A percentile compares a stretch with the other conserved stretches of the same genome.
These are phyloP conservation scores for Lamellibrachia luymesi DNA, from an alignment of 1,140 invertebrate species.

Conservation along the genomic window DNA sequence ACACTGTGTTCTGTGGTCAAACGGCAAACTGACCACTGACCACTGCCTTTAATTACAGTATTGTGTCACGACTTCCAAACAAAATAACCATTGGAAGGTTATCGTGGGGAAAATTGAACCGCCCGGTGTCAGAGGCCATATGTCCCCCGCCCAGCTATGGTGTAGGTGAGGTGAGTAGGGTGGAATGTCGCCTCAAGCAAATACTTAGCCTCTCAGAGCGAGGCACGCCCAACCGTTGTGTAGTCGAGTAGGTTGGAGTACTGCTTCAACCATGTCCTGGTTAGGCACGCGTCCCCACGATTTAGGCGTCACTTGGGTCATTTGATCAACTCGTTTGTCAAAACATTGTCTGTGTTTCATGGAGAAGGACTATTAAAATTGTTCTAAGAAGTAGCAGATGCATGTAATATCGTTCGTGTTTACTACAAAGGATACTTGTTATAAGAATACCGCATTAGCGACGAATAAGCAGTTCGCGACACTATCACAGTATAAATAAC, in stretches of 20 bases:
- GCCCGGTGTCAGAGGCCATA: not conserved
- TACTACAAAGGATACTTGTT: not conserved
- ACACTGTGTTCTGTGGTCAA: not conserved
- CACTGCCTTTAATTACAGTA: not conserved
- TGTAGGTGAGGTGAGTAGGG: not conserved
- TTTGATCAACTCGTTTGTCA: not conserved
- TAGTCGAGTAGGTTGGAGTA: not conserved
- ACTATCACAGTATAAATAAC: too few species aligned
- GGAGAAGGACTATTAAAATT: not conserved
- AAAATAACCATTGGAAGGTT: not conserved
- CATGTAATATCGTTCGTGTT: too few species aligned
- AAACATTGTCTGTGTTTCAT: not conserved
- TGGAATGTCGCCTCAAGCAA: not conserved
- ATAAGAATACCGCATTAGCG: not conserved
- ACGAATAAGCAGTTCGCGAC: too few species aligned
- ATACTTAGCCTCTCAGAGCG: not conserved
- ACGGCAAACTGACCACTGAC: not conserved
- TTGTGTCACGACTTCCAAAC: not conserved
- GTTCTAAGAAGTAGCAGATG: not conserved
- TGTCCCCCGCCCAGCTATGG: not conserved
- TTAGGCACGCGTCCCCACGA: not conserved
- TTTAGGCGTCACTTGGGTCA: not conserved
- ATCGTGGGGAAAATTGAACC: not conserved
- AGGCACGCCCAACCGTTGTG: not conserved
- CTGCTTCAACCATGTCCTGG: too few species aligned